phyloP scores from a whole-genome alignment of 2,888 invertebrate species.

The Gymnoscelis rufifasciata region DNA sequence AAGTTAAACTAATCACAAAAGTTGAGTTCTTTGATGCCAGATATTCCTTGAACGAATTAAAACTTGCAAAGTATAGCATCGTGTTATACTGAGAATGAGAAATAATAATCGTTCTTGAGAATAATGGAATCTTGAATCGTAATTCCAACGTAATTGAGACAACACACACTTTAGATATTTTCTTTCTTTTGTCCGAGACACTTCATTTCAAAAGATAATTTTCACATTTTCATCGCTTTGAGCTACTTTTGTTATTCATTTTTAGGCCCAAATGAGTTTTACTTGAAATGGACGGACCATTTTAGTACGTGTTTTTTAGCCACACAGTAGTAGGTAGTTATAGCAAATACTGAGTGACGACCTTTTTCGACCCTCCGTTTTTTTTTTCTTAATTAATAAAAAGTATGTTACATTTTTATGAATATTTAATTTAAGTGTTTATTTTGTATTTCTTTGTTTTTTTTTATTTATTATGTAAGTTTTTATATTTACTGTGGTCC shows the following conservation, averaged over 20 bases:
- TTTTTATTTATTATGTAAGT: no score
- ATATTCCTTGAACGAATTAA: no score
- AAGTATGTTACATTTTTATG: no score
- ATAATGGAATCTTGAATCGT: conserved; percentile 9
- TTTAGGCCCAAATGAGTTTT: conserved; percentile 1
- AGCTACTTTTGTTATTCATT: conserved; percentile 8
- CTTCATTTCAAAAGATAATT: conserved; percentile 9
- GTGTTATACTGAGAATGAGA: background rate
- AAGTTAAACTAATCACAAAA: no score
- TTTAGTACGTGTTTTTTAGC: no score
- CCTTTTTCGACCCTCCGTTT: background rate
- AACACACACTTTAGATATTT: conserved; percentile 10
- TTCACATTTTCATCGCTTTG: conserved; percentile 5
- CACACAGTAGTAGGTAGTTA: no score
- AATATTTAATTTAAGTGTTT: no score
- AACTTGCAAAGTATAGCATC: no score
- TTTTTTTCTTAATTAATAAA: background rate
- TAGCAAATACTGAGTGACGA: no score
- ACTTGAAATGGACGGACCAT: background rate
- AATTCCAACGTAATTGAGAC: conserved; percentile 12
- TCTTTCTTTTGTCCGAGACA: conserved; percentile 12
- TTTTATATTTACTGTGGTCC: no score
- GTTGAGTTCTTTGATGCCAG: no score
- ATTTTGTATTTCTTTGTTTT: no score
- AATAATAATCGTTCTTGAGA: conserved; percentile 1